Evolutionary conservation across 2,888 invertebrate species (phyloP), one percentile per base, ranked within the genome.

Genomic region (Lacanobia oleracea): DNA sequence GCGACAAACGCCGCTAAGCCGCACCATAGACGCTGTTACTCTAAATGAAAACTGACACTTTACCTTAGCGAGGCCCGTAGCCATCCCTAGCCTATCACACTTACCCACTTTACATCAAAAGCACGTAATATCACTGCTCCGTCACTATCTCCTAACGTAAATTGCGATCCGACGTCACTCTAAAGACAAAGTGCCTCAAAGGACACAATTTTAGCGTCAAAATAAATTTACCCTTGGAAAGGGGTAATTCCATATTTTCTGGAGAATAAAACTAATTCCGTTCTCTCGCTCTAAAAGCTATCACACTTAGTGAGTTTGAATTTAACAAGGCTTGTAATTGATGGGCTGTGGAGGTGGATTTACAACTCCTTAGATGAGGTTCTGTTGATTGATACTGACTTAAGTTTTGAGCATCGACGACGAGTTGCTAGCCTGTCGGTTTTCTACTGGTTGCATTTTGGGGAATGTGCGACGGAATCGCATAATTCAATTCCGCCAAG

Each of bases 231-330:
- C 72, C 61, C 61, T 68, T 64, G 65, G 74, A 77, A 78, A 72
- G 67, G 73, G 77, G 84, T 82, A 81, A 83, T 82, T 81, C 83
- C 78, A 86, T 87, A 84, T 86, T 86, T 88, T 82, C 76, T 66
- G 73, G 27, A 60, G 76, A 75, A 79, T 57, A 57, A 27, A 75
- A 81, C 69, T 75, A 74, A 84, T 81, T 78, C 70, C 61, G 37
- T 1, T 54, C 48, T 27, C 53, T 54, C 21, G 37, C 23, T 78
- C 43, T 76, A 71, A 79, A 79, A 79, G 79, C 63, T 67, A 60
- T 65, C 51, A 67, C 37, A 48, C 37, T 81, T 67, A 63, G 66
- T 43, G 48, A 67, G 65, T 67, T 71, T 75, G 45, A 51, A 68
- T 77, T 83, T 70, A 80, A 70, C 59, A 66, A 56, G 63, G 53